Base-by-base conservation (phyloP, 2,113 vertebrate species). In the Myrmecophaga tridactyla region DNA sequence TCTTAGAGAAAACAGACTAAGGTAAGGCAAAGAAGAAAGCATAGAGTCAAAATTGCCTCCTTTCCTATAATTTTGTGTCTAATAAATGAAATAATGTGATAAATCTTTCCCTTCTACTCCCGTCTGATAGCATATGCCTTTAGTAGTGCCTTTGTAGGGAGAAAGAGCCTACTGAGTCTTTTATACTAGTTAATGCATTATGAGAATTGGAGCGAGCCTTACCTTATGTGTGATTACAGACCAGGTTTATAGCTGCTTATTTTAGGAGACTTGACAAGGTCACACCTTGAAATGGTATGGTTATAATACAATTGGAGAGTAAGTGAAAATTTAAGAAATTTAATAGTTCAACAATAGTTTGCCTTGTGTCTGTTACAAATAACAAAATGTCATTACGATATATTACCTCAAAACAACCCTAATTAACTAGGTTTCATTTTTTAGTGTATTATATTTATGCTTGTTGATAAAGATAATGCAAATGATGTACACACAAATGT, bases 351-450 rank as follows among this genome's bases (percentile, higher is more conserved):
- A 90, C 6, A 67, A 63, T 82, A 93, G 56, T 95, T 98, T 95
- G 80, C 60, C 48, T 86, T 86, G 90, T 86, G 87, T 96, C 95
- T 97, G 92, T 96, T 98, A 95, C 97, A 97, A 97, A 97, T 98
- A 97, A 97, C 93, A 96, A 10, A 41, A 29, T 96, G 90, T 88
- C 81, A 97, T 96, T 95, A 96, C 10, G 67, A 93, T 89, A 92
- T 78, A 97, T 96, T 96, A 89, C 69, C 93, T 94, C 83, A 58
- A 81, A 94, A 69, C 21, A 91, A 89, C 25, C n/a, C 6, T 73
- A 63, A 60, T 89, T 94, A 94, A 62, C 31, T 86, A 63, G 36
- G 12, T 77, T 95, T 91, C 15, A 60, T 80, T 86, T 92, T 92
- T 92, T n/a, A 70, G 15, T 86, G 9, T 56, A n/a, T 80, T 93